A percentile compares a stretch with the other conserved stretches of the same genome.
Evolutionary conservation across 1,140 invertebrate genomes (phyloP).

Genomic region (Lordiphosa mommai): DNA sequence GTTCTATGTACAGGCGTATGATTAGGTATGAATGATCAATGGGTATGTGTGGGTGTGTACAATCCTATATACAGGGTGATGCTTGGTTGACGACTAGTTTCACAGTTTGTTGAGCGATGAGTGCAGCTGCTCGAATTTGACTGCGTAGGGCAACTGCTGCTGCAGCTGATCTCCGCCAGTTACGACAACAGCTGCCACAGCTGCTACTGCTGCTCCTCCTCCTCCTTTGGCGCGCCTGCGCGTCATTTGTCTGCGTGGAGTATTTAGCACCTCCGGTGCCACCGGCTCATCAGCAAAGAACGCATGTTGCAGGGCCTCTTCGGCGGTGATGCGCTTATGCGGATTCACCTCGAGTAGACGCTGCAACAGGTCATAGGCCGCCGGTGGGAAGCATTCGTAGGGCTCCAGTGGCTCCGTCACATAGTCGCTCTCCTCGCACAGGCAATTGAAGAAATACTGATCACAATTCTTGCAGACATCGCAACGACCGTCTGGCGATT

Average conservation of each 20-base stretch:
- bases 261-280: neutral
- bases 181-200: conserved; percentile 1
- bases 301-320: conserved; percentile 98
- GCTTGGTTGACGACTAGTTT: conserved; percentile 46
- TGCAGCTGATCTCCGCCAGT: conserved; percentile 1
- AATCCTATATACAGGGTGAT: conserved; percentile 23
- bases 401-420: conserved; percentile 59
- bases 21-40: neutral
- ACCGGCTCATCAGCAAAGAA: conserved; percentile 79
- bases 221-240: conserved; percentile 13
- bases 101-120: conserved; percentile 41
- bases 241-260: neutral
- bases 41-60: conserved; percentile 5
- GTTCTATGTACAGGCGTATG: conserved; percentile 3
- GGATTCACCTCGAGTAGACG: conserved; percentile 99
- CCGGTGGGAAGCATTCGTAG: conserved; percentile 67
- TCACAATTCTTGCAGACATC: conserved; percentile 75
- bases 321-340: conserved; percentile 98
- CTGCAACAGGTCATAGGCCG: conserved; percentile 98
- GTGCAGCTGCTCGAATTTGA: conserved; percentile 14
- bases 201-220: neutral
- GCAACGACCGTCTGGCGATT: conserved; percentile 49
- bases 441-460: conserved; percentile 73
- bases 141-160: neutral
- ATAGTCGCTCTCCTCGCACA: conserved; percentile 59